Evolutionary conservation across 2,797 vertebrate genomes (phyloP).

Genomic region (Nothura maculosa): DNA sequence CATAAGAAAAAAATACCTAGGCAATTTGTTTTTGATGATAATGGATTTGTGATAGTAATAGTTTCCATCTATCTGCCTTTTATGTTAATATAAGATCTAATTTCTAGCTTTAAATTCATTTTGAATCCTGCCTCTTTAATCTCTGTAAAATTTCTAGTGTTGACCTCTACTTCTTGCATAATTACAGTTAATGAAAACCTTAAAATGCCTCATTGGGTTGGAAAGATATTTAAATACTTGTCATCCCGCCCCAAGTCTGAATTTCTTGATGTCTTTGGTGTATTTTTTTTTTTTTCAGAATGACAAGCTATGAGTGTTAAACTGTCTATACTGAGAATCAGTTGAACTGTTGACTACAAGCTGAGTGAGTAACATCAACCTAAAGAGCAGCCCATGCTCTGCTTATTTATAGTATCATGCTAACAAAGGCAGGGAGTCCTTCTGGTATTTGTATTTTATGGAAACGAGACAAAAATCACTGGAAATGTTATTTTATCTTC

Average conservation of each 20-base stretch:
- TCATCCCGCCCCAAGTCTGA: background rate
- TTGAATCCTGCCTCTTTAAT: background rate
- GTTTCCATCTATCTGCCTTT: background rate
- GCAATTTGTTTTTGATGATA: background rate
- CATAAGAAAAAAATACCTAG: background rate
- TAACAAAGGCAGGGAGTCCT: background rate
- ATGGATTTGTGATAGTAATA: background rate
- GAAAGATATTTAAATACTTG: background rate
- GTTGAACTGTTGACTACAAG: too few species aligned
- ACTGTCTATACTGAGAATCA: background rate
- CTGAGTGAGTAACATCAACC: background rate
- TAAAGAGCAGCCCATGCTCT: background rate
- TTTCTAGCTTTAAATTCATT: background rate
- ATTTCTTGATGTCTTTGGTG: background rate
- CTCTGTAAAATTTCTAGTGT: background rate
- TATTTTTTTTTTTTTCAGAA: background rate
- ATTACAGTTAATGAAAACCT: constrained; percentile 13
- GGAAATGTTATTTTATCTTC: background rate
- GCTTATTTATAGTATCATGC: background rate
- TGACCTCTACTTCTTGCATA: constrained; percentile 19
- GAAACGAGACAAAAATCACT: background rate
- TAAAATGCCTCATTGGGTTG: background rate
- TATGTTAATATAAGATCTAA: background rate
- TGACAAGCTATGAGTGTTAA: background rate
- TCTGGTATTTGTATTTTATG: background rate